Conservation (phyloP, 2,797 vertebrate genomes). For the Ctenochaetus hawaiiensis region DNA sequence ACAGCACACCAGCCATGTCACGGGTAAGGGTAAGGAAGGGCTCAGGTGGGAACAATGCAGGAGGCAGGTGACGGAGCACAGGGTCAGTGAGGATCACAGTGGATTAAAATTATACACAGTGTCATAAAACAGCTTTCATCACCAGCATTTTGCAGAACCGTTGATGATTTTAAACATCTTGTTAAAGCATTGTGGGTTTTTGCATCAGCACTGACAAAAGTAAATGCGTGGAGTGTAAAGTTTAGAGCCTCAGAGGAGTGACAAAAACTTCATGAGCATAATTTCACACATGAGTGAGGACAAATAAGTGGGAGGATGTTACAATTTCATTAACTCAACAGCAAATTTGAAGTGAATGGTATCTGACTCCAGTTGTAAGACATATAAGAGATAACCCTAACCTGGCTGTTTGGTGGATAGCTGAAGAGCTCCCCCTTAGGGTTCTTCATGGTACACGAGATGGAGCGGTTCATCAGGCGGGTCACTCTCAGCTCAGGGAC, state of each 20-base stretch:
- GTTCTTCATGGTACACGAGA: conserved; percentile 98
- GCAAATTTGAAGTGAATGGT: conserved; percentile 2
- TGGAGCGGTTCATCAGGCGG: conserved; percentile 96
- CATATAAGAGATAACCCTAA: conserved; percentile 60
- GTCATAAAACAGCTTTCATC: neutral
- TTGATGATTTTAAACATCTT: neutral
- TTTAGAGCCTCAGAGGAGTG: conserved; percentile 1
- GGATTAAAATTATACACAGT: conserved; percentile 36
- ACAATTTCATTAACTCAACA: neutral
- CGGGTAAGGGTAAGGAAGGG: conserved; percentile 63
- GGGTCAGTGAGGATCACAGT: conserved; percentile 57
- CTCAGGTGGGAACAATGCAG: conserved; percentile 71
- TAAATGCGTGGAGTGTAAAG: conserved; percentile 3
- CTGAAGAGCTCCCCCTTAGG: conserved; percentile 96
- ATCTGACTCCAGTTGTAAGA: neutral
- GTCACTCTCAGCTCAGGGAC: conserved; percentile 94
- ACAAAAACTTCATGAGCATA: conserved; percentile 11
- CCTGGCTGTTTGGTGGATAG: conserved; percentile 96
- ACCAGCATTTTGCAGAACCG: neutral
- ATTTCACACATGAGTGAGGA: neutral
- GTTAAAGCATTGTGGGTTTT: neutral
- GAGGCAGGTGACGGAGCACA: conserved; percentile 59
- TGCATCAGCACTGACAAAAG: neutral
- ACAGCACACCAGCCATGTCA: conserved; percentile 76
- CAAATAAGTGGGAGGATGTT: neutral